Evolutionary conservation across 2,888 invertebrate genomes (phyloP).

Genomic region (Callinectes sapidus): DNA sequence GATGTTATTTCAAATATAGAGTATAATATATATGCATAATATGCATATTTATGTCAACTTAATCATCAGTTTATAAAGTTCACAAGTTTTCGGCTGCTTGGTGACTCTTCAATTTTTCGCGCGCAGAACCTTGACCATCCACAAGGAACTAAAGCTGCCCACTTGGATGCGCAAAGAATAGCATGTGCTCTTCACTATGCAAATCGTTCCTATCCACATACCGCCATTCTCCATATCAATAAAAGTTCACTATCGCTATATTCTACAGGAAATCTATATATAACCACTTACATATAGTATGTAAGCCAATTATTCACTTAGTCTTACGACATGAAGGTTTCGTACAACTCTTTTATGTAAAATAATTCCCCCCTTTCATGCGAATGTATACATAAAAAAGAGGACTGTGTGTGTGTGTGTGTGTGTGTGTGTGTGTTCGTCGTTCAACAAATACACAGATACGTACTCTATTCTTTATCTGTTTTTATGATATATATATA

Average conservation of each 20-base stretch:
- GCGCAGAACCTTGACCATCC: conserved; percentile 53
- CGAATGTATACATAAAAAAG: not conserved
- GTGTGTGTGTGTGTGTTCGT: too few relatives aligned
- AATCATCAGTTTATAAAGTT: not conserved
- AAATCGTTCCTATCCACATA: not conserved
- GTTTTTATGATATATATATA: not conserved
- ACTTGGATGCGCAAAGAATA: not conserved
- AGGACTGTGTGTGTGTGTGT: not conserved
- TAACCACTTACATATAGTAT: too few relatives aligned
- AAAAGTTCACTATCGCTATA: too few relatives aligned
- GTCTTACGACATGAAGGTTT: too few relatives aligned
- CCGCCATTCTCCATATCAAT: not conserved
- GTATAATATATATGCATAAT: not conserved
- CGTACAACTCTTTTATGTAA: too few relatives aligned
- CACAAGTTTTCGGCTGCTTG: conserved; percentile 29
- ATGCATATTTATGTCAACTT: not conserved
- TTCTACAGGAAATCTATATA: too few relatives aligned
- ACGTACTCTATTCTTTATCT: too few relatives aligned
- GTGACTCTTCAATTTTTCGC: conserved; percentile 49
- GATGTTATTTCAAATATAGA: not conserved
- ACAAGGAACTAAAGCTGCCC: conserved; percentile 39
- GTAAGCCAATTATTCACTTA: too few relatives aligned
- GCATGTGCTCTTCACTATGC: not conserved
- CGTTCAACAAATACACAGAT: too few relatives aligned
- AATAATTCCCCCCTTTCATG: too few relatives aligned